Conservation (phyloP, 2,113 vertebrate genomes). For the Uria lomvia region DNA sequence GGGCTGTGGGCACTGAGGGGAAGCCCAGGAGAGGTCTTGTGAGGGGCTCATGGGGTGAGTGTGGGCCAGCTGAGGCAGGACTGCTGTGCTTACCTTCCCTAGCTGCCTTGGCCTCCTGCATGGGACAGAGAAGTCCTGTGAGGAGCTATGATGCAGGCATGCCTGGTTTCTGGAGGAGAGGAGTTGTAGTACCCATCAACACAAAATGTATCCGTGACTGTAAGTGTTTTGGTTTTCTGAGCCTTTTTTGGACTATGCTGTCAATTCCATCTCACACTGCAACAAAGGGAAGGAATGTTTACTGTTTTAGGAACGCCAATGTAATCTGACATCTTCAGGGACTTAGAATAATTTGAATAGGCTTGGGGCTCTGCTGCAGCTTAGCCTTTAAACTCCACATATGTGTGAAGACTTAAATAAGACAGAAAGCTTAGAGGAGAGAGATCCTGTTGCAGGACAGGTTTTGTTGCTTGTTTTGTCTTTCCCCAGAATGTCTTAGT, state of each 20-base stretch:
- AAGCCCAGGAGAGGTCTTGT: rapidly evolving
- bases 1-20: rapidly evolving
- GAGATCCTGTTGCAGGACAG: not conserved
- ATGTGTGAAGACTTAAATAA: not conserved
- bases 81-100: not conserved
- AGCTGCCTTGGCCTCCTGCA: rapidly evolving
- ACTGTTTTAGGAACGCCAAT: not conserved
- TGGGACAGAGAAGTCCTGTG: rapidly evolving
- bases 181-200: too few relatives aligned
- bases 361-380: not conserved
- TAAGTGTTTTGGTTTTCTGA: not conserved
- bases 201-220: rapidly evolving
- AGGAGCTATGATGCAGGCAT: rapidly evolving
- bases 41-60: too few relatives aligned
- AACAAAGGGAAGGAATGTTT: not conserved
- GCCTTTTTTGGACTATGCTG: rapidly evolving
- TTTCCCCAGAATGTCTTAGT: not conserved
- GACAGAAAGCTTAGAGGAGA: not conserved
- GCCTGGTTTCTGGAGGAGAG: too few relatives aligned
- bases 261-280: not conserved
- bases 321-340: not conserved
- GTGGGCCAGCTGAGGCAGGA: too few relatives aligned
- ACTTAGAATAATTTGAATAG: not conserved
- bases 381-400: not conserved
- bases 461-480: not conserved